Evolutionary conservation across 2,888 invertebrate genomes (phyloP), one percentile per base, ranked within the genome.

Genomic region (Orchesellides sinensis): DNA sequence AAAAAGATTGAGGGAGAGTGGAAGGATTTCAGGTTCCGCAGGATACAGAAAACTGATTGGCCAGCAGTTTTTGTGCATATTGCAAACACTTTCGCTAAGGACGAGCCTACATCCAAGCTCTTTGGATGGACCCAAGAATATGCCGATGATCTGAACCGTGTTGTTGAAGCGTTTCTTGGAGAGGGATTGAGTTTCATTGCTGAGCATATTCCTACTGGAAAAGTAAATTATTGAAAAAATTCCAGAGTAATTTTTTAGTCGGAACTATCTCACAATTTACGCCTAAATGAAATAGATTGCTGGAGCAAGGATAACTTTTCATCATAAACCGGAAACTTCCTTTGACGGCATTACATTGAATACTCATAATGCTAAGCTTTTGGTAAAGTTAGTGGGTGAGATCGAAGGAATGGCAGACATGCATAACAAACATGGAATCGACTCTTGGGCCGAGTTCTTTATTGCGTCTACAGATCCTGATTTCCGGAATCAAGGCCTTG

Each of bases 361-460:
- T 0, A 27, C 80, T 2, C 27, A 69, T 21, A 5, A 17, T 23
- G 83, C 45, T 1, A 35, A 63, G 35, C 19, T 74, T 3, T 59
- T 85, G 5, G 56, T 85, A 10, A 77, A 81, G 52, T 49, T 81
- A 10, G 40, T 83, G 19, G 70, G 68, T 5, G 85, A 85, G 2
- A 40, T 81, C 5, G 81, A 80, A 32, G 32, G 2, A 8, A 8
- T 35, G 27, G 81, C 77, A 1, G 54, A 81, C 2, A n/a, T 83
- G 45, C 25, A 32, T 0, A 19, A 32, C 8, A 66, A 27, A 8
- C 47, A 66, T 19, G 81, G 81, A 2, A 25, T 68, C 29, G 70
- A 83, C 23, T 32, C 27, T 8, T 83, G 83, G 83, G 83, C 81
- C n/a, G 85, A 81, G 47, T 83, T 85, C 35, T 68, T 77, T 2